Evolutionary conservation across 1,140 invertebrate genomes (phyloP).

Genomic region (Neelides sp.): DNA sequence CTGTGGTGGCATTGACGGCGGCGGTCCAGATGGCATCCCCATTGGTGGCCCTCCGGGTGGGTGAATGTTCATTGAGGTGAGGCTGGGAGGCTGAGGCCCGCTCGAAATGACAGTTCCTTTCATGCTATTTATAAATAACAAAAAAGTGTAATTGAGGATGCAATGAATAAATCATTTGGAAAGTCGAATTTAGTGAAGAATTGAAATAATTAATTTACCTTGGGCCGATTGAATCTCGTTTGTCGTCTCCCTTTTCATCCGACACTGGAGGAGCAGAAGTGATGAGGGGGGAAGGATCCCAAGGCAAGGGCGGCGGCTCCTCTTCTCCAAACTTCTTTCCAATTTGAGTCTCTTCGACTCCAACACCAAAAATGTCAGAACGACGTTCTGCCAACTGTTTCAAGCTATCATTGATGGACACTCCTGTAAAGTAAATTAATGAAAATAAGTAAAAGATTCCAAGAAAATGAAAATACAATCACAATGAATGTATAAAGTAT

Average conservation of each 20-base stretch:
- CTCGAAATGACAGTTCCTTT: constrained; percentile 19
- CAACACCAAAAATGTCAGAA: constrained; percentile 99
- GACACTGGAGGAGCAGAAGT: constrained; percentile 13
- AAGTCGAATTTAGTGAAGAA: constrained; percentile 5
- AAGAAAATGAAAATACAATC: constrained; percentile 7
- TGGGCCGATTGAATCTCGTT: constrained; percentile 29
- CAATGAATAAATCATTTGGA: too few relatives aligned
- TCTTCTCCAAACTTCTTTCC: constrained; percentile 97
- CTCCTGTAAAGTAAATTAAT: constrained; percentile 40
- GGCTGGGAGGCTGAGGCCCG: constrained; percentile 32
- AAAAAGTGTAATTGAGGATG: constrained; percentile 3
- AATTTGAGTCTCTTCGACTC: constrained; percentile 95
- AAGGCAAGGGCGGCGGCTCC: constrained; percentile 57
- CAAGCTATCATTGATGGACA: constrained; percentile 87
- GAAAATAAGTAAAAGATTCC: not conserved
- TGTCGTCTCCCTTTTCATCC: constrained; percentile 14
- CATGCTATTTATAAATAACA: constrained; percentile 7
- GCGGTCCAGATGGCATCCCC: constrained; percentile 9
- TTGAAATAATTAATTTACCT: constrained; percentile 14
- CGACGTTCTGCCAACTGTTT: constrained; percentile 92
- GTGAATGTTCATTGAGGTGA: too few relatives aligned
- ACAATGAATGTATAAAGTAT: not conserved
- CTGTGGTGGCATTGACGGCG: constrained; percentile 21
- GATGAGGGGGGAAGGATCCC: constrained; percentile 19
- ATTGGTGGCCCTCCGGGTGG: constrained; percentile 32